phyloP scores from a whole-genome alignment of 1,140 invertebrate species.

The Drosophila seguyi region DNA sequence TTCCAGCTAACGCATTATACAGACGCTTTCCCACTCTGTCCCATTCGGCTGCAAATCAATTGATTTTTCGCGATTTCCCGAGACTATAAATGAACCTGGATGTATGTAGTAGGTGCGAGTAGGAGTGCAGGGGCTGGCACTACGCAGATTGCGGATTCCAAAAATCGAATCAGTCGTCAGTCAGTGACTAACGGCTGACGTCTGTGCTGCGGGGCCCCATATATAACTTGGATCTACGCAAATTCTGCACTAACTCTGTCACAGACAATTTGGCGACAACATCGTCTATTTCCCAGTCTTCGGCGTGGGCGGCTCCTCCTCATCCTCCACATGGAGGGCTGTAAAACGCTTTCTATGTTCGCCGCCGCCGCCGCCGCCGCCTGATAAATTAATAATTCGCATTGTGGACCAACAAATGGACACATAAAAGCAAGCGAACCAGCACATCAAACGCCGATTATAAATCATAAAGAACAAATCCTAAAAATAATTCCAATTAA shows the following conservation, averaged over 20 bases:
- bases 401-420: conserved; percentile 63
- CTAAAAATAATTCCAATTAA: conserved; percentile 39
- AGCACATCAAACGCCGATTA: conserved; percentile 68
- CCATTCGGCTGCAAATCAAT: conserved; percentile 59
- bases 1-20: conserved; percentile 46
- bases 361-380: conserved; percentile 13
- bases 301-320: conserved; percentile 36
- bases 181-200: conserved; percentile 70
- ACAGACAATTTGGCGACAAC: conserved; percentile 76
- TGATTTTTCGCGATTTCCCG: conserved; percentile 47
- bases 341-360: conserved; percentile 71
- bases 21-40: conserved; percentile 17
- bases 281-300: conserved; percentile 36
- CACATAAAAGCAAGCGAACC: conserved; percentile 65
- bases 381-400: conserved; percentile 70
- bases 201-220: conserved; percentile 33
- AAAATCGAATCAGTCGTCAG: conserved; percentile 37
- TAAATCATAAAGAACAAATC: conserved; percentile 64
- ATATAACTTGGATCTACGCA: conserved; percentile 67
- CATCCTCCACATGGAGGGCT: conserved; percentile 35
- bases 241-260: conserved; percentile 70
- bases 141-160: conserved; percentile 57
- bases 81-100: conserved; percentile 44
- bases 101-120: conserved; percentile 26
- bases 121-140: conserved; percentile 32